Base-by-base conservation (phyloP, 1,140 invertebrate genomes). In the Drosophila pseudoobscura region DNA sequence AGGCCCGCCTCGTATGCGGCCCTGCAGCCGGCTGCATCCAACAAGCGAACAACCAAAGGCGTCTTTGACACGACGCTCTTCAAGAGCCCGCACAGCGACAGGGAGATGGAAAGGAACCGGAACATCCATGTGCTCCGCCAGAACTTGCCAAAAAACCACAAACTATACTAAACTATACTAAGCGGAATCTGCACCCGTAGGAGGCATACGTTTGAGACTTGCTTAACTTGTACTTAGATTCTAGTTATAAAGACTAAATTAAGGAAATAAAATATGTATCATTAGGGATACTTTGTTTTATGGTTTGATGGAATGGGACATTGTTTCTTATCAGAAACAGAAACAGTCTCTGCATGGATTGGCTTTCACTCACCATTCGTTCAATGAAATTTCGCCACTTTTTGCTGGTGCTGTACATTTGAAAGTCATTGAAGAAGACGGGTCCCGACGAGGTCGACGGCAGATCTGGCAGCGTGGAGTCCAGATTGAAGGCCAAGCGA, bases 391-490 rank as follows among this genome's bases (percentile, higher is more conserved):
- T 89, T 4, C 78, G 91, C 94, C 94, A 95, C 71, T 94, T 93
- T 58, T 93, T 92, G 43, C 90, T 92, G n/a, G 92, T 92, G 65
- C 92, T 93, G 75, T 94, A 95, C 46, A 89, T 91, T 77, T 94
- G 93, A 72, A 95, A 95, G 70, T 94, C 93, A 54, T 94, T 94
- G 87, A 94, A 94, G 84, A 95, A 94, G 4, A 93, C 92, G 0
- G 94, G 93, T 3, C 93, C 93, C 6, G 92, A 91, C 5, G 92
- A 91, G 3, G 93, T 93, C 7, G 92, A 90, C 0, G 94, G 93
- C 13, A 95, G 76, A 75, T 93, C 92, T 0, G 94, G 94, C 8
- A 95, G 77, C 15, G 93, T 91, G 3, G 91, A 80, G 26, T 92
- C 84, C 62, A 94, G 90, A 65, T 92, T 92, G 39, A 95, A 91